Evolutionary conservation across 2,113 vertebrate species (phyloP).

Genomic region (Channa maculata): DNA sequence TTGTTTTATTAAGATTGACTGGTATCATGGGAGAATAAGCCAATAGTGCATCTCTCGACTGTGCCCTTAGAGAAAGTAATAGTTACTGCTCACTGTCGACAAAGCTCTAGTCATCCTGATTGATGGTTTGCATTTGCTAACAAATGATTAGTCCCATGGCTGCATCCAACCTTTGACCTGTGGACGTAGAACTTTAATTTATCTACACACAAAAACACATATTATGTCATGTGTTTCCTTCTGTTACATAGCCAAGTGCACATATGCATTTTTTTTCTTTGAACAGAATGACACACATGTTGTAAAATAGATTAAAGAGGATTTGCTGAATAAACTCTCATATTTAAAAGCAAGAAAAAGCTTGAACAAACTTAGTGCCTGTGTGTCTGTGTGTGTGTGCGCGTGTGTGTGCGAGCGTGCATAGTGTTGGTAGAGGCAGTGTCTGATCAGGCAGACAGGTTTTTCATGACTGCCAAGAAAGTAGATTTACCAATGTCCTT

Average conservation of each 20-base stretch:
- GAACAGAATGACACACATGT: too few relatives aligned
- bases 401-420: neutral
- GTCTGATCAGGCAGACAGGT: slow-evolving; percentile 20
- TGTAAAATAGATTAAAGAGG: too few relatives aligned
- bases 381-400: neutral
- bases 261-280: too few relatives aligned
- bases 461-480: slow-evolving; percentile 38
- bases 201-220: neutral
- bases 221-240: too few relatives aligned
- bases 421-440: neutral
- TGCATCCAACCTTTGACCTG: slow-evolving; percentile 60
- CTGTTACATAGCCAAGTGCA: too few relatives aligned
- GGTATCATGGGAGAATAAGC: slow-evolving; percentile 47
- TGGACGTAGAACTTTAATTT: slow-evolving; percentile 43
- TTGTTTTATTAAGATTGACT: slow-evolving; percentile 15
- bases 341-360: slow-evolving; percentile 17
- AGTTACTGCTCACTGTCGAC: slow-evolving; percentile 24
- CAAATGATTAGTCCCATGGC: slow-evolving; percentile 46
- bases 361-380: neutral
- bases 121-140: slow-evolving; percentile 60
- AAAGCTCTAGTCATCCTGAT: slow-evolving; percentile 57
- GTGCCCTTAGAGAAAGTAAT: slow-evolving; percentile 67
- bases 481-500: slow-evolving; percentile 49
- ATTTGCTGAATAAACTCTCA: slow-evolving; percentile 38
- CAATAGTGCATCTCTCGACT: slow-evolving; percentile 32